phyloP scores from a whole-genome alignment of 2,888 invertebrate species.

The Patella pellucida region DNA sequence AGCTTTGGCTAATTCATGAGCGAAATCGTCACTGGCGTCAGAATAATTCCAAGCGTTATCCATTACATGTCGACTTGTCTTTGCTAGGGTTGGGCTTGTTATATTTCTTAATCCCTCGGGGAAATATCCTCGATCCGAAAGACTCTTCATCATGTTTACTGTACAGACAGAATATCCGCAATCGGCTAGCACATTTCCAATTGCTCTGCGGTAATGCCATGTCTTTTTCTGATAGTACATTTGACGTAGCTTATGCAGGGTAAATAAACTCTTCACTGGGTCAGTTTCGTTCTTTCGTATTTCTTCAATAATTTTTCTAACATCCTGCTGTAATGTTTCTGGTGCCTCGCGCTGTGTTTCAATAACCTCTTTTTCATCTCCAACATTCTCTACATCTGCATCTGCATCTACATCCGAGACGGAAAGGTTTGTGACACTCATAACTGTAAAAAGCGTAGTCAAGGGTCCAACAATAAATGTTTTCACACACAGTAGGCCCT shows the following conservation, averaged over 20 bases:
- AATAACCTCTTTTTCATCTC: too few relatives aligned
- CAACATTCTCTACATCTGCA: too few relatives aligned
- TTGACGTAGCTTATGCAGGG: not conserved
- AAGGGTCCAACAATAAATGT: too few relatives aligned
- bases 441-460: too few relatives aligned
- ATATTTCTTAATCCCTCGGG: not conserved
- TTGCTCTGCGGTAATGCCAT: not conserved
- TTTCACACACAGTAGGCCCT: too few relatives aligned
- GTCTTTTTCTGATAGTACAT: not conserved
- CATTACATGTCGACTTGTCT: slow-evolving; percentile 66
- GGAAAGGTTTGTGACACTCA: too few relatives aligned
- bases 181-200: not conserved
- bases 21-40: slow-evolving; percentile 59
- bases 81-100: slow-evolving; percentile 68
- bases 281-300: not conserved
- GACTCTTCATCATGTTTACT: slow-evolving; percentile 61
- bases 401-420: too few relatives aligned
- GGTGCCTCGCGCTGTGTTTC: not conserved
- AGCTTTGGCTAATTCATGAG: slow-evolving; percentile 40
- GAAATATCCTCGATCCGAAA: slow-evolving; percentile 66
- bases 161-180: slow-evolving; percentile 43
- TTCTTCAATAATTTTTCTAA: not conserved
- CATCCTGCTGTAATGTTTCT: not conserved
- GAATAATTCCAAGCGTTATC: slow-evolving; percentile 68
- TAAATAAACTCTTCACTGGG: not conserved